phyloP scores from a whole-genome alignment of 23 tunicate species.

The Ciona savignyi region DNA sequence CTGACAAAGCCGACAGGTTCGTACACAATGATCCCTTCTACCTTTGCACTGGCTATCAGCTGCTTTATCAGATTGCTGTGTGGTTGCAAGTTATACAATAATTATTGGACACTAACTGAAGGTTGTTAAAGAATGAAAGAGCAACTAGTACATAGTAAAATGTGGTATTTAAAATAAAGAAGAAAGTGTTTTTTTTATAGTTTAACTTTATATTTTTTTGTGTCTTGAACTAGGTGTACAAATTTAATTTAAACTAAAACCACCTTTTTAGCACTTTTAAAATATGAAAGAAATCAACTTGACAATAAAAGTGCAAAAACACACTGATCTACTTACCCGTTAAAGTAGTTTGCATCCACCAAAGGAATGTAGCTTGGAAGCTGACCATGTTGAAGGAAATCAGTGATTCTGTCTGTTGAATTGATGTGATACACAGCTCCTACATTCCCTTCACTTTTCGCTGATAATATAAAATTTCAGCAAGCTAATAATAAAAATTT shows the following conservation, averaged over 20 bases:
- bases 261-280: background rate
- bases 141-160: too few relatives aligned
- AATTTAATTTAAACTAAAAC: background rate
- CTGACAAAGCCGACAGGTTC: slow-evolving; percentile 29
- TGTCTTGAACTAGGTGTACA: background rate
- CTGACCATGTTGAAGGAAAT: background rate
- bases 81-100: too few relatives aligned
- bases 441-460: slow-evolving; percentile 46
- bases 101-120: too few relatives aligned
- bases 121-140: too few relatives aligned
- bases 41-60: slow-evolving; percentile 14
- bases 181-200: too few relatives aligned
- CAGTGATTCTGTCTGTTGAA: background rate
- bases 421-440: slow-evolving; percentile 48
- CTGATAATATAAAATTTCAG: slow-evolving; percentile 5
- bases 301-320: too few relatives aligned
- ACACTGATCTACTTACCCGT: slow-evolving; percentile 21
- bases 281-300: background rate
- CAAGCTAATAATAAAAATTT: background rate
- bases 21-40: slow-evolving; percentile 51
- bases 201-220: too few relatives aligned
- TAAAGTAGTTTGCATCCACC: slow-evolving; percentile 28
- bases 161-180: too few relatives aligned
- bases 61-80: slow-evolving; percentile 16
- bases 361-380: slow-evolving; percentile 25